These are phyloP conservation scores for Incurvaria masculella DNA, from an alignment of 2,888 invertebrate genomes.

Conservation along the genomic window DNA sequence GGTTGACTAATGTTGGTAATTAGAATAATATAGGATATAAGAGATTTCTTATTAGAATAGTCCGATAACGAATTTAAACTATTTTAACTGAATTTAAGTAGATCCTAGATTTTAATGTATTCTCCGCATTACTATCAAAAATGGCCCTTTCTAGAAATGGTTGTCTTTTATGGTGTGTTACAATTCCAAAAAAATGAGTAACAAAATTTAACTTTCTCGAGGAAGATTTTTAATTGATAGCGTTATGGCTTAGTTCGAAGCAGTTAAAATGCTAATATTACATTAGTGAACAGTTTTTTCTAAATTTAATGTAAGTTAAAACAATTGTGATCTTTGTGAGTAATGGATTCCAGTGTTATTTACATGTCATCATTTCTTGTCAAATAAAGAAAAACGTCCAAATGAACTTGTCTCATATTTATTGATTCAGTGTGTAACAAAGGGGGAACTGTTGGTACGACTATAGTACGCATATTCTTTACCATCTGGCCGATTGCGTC, in stretches of 20 bases:
- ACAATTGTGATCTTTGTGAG: background rate
- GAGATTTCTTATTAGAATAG: background rate
- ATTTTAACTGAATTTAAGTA: background rate
- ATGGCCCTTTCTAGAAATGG: background rate
- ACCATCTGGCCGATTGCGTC: too few species aligned
- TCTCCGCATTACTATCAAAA: background rate
- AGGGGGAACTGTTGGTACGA: too few species aligned
- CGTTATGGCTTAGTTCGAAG: too few species aligned
- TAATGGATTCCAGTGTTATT: background rate
- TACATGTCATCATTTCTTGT: background rate
- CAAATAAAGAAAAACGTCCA: background rate
- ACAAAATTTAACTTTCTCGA: too few species aligned
- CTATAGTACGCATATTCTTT: too few species aligned
- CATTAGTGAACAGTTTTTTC: background rate
- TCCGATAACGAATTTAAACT: background rate
- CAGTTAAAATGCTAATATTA: too few species aligned
- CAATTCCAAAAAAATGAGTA: too few species aligned
- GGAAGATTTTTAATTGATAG: too few species aligned
- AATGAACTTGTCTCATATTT: background rate
- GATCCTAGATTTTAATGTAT: background rate
- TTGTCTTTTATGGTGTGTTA: background rate
- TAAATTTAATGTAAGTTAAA: background rate
- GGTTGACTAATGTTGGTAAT: too few species aligned
- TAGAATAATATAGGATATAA: too few species aligned
- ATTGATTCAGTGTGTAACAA: too few species aligned